phyloP scores from a whole-genome alignment of 2,797 vertebrate species.

The Gambusia yucatana region DNA sequence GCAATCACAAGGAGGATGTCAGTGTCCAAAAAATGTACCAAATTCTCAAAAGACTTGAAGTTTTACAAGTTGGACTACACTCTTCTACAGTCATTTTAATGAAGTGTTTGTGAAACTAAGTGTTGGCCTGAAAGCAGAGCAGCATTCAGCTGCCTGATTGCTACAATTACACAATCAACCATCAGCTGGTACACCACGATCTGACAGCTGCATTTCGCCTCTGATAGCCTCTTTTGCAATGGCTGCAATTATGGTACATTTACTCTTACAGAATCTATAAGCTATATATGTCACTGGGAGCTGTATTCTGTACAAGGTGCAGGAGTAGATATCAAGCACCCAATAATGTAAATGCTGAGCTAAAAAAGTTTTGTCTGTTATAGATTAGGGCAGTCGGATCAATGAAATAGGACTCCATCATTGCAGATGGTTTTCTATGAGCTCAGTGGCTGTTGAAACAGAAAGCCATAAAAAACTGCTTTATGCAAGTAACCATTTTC shows the following conservation, averaged over 20 bases:
- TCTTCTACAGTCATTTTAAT: constrained; percentile 33
- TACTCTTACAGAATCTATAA: constrained; percentile 58
- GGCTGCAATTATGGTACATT: constrained; percentile 75
- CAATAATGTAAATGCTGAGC: constrained; percentile 41
- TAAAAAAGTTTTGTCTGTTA: constrained; percentile 40
- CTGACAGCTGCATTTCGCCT: constrained; percentile 77
- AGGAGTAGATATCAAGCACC: constrained; percentile 48
- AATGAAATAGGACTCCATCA: constrained; percentile 34
- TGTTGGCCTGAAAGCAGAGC: constrained; percentile 49
- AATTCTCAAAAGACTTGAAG: constrained; percentile 12
- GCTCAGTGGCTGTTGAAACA: constrained; percentile 23
- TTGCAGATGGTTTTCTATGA: constrained; percentile 34
- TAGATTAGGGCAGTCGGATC: constrained; percentile 45
- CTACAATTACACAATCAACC: constrained; percentile 81
- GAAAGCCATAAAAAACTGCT: constrained; percentile 40
- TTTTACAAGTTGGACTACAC: constrained; percentile 14
- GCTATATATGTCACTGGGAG: constrained; percentile 51
- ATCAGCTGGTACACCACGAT: constrained; percentile 68
- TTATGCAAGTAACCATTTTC: constrained; percentile 55
- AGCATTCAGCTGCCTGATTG: constrained; percentile 78
- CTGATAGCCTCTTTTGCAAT: constrained; percentile 62
- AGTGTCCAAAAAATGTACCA: background rate
- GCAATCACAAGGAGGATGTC: constrained; percentile 4
- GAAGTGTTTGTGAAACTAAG: constrained; percentile 54
- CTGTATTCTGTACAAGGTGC: constrained; percentile 23